phyloP scores from a whole-genome alignment of 2,113 vertebrate species.

The Syrrhaptes paradoxus region DNA sequence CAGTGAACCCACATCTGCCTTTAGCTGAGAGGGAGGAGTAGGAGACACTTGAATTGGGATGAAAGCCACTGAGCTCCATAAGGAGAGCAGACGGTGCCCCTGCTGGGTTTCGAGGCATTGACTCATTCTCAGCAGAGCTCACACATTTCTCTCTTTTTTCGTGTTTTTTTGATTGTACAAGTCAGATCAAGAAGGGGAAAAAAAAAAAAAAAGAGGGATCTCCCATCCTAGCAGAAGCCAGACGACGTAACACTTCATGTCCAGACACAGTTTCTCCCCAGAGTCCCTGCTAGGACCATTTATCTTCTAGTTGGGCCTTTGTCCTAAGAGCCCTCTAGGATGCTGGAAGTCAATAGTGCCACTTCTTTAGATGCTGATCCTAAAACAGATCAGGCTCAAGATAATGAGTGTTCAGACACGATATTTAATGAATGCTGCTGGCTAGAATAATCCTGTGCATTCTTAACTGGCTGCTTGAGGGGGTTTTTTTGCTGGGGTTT shows the following conservation, averaged over 20 bases:
- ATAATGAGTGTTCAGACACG: background rate
- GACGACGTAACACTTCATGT: background rate
- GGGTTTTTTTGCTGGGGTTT: too few relatives aligned
- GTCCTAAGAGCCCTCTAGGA: background rate
- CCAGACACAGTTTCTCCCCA: background rate
- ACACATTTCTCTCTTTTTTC: background rate
- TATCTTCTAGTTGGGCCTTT: background rate
- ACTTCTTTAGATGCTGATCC: background rate
- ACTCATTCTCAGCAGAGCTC: conserved; percentile 29
- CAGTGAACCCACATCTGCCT: conserved; percentile 49
- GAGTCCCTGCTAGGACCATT: background rate
- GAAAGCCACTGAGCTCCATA: conserved; percentile 41
- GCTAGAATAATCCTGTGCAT: background rate
- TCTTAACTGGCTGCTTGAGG: background rate
- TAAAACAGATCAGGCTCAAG: background rate
- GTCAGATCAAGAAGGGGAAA: background rate
- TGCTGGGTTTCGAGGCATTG: conserved; percentile 39
- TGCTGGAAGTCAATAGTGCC: background rate
- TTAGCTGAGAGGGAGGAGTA: conserved; percentile 38
- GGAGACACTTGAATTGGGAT: conserved; percentile 19
- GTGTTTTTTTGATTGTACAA: background rate
- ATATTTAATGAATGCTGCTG: background rate
- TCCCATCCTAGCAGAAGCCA: background rate
- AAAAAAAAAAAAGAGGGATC: background rate
- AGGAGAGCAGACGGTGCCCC: conserved; percentile 44